phyloP scores from a whole-genome alignment of 1,140 invertebrate genomes.

The Drosophila sucinea region DNA sequence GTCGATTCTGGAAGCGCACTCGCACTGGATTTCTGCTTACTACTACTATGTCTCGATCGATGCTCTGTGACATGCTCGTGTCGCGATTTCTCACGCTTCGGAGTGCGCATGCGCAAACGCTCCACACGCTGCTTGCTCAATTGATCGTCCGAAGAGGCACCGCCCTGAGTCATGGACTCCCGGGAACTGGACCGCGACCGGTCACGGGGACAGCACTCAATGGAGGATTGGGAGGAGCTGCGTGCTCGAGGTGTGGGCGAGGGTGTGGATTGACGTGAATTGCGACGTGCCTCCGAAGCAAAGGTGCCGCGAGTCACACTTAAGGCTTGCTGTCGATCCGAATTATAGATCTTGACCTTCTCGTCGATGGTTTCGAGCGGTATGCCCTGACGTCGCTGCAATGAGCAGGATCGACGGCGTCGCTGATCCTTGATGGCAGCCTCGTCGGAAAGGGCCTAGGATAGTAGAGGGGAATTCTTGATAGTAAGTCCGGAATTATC shows the following conservation, averaged over 20 bases:
- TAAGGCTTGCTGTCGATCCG: constrained; percentile 35
- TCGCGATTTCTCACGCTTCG: constrained; percentile 60
- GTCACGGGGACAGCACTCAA: constrained; percentile 76
- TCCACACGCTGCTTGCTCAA: constrained; percentile 57
- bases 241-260: constrained; percentile 65
- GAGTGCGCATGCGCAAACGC: constrained; percentile 61
- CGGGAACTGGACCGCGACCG: constrained; percentile 77
- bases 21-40: constrained; percentile 33
- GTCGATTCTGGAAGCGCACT: constrained; percentile 15
- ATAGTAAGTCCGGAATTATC: background rate
- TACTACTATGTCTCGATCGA: constrained; percentile 38
- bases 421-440: constrained; percentile 78
- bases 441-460: constrained; percentile 76
- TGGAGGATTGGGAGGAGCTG: constrained; percentile 77
- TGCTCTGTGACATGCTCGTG: constrained; percentile 46
- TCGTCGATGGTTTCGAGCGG: constrained; percentile 81
- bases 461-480: background rate
- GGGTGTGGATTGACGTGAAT: constrained; percentile 65
- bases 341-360: constrained; percentile 53
- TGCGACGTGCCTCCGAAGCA: constrained; percentile 72
- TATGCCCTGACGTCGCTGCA: constrained; percentile 69
- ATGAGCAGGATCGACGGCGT: constrained; percentile 65
- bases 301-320: constrained; percentile 69
- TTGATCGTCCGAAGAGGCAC: constrained; percentile 73
- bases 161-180: constrained; percentile 69